Evolutionary conservation across 2,797 vertebrate genomes (phyloP).

Genomic region (Myotis myotis): DNA sequence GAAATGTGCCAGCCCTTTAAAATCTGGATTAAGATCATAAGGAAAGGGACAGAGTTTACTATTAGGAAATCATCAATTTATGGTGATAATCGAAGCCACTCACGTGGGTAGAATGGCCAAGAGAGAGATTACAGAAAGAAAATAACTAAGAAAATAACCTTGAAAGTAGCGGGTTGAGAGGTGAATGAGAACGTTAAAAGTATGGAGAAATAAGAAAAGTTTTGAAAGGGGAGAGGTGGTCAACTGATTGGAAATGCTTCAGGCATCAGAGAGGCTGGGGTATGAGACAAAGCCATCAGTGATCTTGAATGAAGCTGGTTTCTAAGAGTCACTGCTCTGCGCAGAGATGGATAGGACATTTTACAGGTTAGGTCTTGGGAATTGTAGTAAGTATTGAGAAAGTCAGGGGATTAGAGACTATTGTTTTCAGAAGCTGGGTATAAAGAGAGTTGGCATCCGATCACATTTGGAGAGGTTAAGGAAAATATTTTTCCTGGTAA

Average conservation of each 20-base stretch:
- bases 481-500: background rate
- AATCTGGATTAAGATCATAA: background rate
- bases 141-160: background rate
- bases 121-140: background rate
- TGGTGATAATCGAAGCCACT: background rate
- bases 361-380: background rate
- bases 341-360: background rate
- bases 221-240: background rate
- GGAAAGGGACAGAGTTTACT: background rate
- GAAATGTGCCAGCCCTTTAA: background rate
- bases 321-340: background rate
- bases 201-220: background rate
- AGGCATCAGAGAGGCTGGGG: background rate
- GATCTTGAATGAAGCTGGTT: background rate
- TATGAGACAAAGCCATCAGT: background rate
- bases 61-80: background rate
- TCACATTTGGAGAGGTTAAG: background rate
- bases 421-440: background rate
- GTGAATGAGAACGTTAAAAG: background rate
- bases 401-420: background rate
- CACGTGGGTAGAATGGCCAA: background rate
- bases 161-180: background rate
- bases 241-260: background rate
- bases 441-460: background rate
- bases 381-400: background rate